phyloP scores from a whole-genome alignment of 2,888 invertebrate species.

The Esperia sulphurella region DNA sequence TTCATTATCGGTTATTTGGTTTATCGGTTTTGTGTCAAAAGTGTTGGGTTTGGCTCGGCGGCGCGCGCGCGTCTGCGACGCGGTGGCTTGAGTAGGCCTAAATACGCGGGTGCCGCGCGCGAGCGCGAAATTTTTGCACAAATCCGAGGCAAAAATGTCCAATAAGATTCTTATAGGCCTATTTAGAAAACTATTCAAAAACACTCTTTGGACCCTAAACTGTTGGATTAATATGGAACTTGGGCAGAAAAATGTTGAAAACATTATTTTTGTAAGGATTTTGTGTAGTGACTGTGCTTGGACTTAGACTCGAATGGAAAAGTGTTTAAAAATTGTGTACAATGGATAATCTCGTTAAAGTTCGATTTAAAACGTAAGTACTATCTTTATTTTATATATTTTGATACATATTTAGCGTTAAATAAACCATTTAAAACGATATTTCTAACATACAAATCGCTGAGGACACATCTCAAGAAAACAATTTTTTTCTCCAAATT shows the following conservation, averaged over 20 bases:
- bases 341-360: conserved; percentile 31
- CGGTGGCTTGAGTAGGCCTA: conserved; percentile 56
- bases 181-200: conserved; percentile 45
- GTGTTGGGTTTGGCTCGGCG: conserved; percentile 24
- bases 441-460: neutral
- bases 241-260: conserved; percentile 26
- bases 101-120: conserved; percentile 42
- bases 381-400: conserved; percentile 21
- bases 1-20: conserved; percentile 17
- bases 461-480: neutral
- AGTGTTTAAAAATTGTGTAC: conserved; percentile 16
- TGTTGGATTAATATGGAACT: conserved; percentile 39
- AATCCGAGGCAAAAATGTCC: conserved; percentile 36
- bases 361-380: conserved; percentile 45
- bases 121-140: conserved; percentile 64
- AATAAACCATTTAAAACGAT: conserved; percentile 9
- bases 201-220: conserved; percentile 25
- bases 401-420: neutral
- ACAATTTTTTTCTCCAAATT: neutral
- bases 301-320: conserved; percentile 19
- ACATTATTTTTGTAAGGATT: conserved; percentile 34
- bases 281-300: conserved; percentile 45
- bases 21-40: conserved; percentile 11
- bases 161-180: conserved; percentile 77
- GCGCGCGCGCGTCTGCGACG: conserved; percentile 8